Percentiles rank a stretch among this genome's conserved stretches.
Conservation (phyloP, 2,888 invertebrate genomes). For the Ophraella communa region DNA sequence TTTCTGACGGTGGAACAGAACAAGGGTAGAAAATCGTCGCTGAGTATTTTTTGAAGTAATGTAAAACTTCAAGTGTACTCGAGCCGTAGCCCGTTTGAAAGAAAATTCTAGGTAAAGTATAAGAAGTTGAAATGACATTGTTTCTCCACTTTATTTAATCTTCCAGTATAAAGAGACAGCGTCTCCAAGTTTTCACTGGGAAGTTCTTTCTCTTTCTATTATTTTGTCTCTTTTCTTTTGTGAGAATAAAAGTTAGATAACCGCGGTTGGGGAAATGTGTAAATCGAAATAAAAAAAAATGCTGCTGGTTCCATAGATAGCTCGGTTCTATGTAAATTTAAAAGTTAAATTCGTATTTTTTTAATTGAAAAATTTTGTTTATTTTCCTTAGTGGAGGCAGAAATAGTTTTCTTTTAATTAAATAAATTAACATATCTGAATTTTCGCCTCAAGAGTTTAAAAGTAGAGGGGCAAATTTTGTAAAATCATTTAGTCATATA, state of each 20-base stretch:
- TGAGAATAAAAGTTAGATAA: slow-evolving; percentile 39
- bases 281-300: slow-evolving; percentile 3
- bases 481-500: no score
- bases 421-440: no score
- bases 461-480: no score
- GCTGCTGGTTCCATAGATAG: background rate
- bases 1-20: background rate
- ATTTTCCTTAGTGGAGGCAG: background rate
- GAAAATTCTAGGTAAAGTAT: slow-evolving; percentile 32
- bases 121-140: slow-evolving; percentile 46
- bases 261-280: background rate
- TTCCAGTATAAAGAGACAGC: slow-evolving; percentile 43
- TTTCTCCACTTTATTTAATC: slow-evolving; percentile 50
- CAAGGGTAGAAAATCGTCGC: slow-evolving; percentile 8
- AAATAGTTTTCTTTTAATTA: no score
- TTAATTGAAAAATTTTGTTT: background rate
- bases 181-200: slow-evolving; percentile 39
- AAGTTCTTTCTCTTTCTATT: background rate
- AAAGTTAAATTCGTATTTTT: background rate
- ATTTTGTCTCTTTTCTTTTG: slow-evolving; percentile 35
- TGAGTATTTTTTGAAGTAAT: slow-evolving; percentile 22
- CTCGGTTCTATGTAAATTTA: background rate
- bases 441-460: no score
- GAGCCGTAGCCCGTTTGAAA: slow-evolving; percentile 36
- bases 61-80: slow-evolving; percentile 25